Base-by-base conservation (phyloP, 2,113 vertebrate species). In the Cinclus cinclus region DNA sequence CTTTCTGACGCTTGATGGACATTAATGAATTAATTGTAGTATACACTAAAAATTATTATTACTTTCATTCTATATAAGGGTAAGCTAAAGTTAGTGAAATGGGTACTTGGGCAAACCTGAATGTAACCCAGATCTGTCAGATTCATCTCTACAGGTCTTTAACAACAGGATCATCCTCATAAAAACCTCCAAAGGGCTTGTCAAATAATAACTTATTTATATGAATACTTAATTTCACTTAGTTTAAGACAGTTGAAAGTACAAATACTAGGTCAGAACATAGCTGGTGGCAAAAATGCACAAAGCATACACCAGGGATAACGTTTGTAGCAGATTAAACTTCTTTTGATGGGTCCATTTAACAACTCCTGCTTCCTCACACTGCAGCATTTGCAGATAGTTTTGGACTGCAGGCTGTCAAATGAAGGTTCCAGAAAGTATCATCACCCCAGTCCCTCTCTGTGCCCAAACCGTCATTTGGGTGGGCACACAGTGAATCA, bases 251-350 rank as follows among this genome's bases (percentile, higher is more conserved):
- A 83, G 56, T 64, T 55, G 44, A 39, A 89, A 93, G 89, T 87
- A 89, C 30, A 94, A 89, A 93, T 91, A 93, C 58, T 87, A 69
- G 88, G 90, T 95, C 93, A 95, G 69, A 86, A 62, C 52, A 83
- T 76, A 87, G 96, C 93, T 92, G 79, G 88, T 86, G 94, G 95
- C 82, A 0, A 96, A 95, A 95, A 83, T 35, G 35, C 75, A 74
- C 58, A 77, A 83, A 94, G 47, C 44, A 76, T 58, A 41, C 59
- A 77, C 37, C 35, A 89, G 41, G 47, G 59, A 74, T 64, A 70
- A 75, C 25, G n/a, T 8, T 83, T 10, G 12, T 14, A 83, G 73
- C 42, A 41, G 49, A 86, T 78, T 81, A 81, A 86, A 80, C 41
- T n/a, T 70, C 33, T 91, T 86, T 49, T 60, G 59, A 78, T 81